Conservation (phyloP, 2,797 vertebrate genomes). For the Rhabdomys pumilio region DNA sequence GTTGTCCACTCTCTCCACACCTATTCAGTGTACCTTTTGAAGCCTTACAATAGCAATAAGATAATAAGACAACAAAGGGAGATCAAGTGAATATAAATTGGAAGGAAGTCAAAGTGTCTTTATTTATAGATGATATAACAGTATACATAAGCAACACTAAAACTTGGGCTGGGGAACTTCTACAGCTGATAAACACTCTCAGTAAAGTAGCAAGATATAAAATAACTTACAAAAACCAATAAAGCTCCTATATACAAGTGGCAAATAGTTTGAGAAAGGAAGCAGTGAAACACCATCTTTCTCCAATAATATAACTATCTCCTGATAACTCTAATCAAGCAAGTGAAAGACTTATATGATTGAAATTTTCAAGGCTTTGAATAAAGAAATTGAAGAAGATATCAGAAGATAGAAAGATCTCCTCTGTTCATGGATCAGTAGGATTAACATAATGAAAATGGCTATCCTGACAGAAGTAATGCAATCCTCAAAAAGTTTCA, state of each 20-base stretch:
- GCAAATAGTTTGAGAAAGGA: not conserved
- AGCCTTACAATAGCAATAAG: not conserved
- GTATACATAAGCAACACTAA: not conserved
- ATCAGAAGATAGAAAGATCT: not conserved
- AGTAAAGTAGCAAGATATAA: not conserved
- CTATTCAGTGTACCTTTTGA: not conserved
- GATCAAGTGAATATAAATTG: not conserved
- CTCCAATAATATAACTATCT: not conserved
- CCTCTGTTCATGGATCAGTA: not conserved
- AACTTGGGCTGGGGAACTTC: not conserved
- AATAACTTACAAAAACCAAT: not conserved
- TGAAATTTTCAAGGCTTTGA: not conserved
- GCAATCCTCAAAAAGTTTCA: not conserved
- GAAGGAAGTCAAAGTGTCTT: not conserved
- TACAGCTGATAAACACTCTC: not conserved
- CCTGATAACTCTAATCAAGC: not conserved
- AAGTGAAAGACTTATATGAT: not conserved
- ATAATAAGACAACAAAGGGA: not conserved
- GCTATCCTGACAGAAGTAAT: not conserved
- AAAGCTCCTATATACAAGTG: not conserved
- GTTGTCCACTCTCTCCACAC: not conserved
- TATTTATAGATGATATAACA: not conserved
- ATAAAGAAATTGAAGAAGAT: not conserved
- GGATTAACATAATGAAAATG: not conserved
- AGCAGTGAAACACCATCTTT: not conserved